A percentile compares a stretch with the other conserved stretches of the same genome.
Evolutionary conservation across 2,113 vertebrate genomes (phyloP).

Genomic region (Halcyon malimbica): DNA sequence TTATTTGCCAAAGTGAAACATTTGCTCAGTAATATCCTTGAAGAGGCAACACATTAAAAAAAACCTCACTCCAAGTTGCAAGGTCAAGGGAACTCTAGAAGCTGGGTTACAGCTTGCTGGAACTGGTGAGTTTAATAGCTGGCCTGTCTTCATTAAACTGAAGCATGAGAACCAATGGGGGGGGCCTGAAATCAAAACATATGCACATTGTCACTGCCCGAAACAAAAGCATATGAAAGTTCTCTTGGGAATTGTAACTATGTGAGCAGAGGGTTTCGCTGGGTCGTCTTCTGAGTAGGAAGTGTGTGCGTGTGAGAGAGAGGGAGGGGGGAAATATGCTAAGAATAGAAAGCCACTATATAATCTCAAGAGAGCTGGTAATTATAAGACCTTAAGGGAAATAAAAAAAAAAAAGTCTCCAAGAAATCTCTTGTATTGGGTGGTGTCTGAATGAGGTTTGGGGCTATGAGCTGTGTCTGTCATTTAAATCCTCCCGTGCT

Average conservation of each 20-base stretch:
- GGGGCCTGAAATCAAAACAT: slow-evolving; percentile 57
- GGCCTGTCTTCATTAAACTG: slow-evolving; percentile 35
- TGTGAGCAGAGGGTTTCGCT: slow-evolving; percentile 64
- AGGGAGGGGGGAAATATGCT: neutral
- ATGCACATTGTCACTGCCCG: slow-evolving; percentile 64
- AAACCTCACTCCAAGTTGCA: slow-evolving; percentile 1
- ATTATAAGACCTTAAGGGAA: neutral
- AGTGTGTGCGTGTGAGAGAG: neutral
- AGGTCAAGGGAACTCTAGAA: slow-evolving; percentile 1
- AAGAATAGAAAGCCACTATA: slow-evolving; percentile 58
- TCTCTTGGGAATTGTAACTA: slow-evolving; percentile 56
- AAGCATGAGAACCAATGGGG: slow-evolving; percentile 7
- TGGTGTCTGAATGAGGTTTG: neutral
- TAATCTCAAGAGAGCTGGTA: slow-evolving; percentile 25
- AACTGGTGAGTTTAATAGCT: slow-evolving; percentile 20
- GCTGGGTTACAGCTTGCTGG: neutral
- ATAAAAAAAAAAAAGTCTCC: neutral
- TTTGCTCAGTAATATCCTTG: neutral
- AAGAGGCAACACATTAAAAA: neutral
- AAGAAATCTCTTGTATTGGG: slow-evolving; percentile 4
- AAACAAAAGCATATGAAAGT: slow-evolving; percentile 71
- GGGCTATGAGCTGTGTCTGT: neutral
- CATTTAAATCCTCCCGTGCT: neutral
- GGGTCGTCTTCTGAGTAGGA: slow-evolving; percentile 62
- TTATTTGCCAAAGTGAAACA: slow-evolving; percentile 6